These are phyloP conservation scores for Ophiodon elongatus DNA, from an alignment of 2,113 vertebrate species.

Conservation along the genomic window DNA sequence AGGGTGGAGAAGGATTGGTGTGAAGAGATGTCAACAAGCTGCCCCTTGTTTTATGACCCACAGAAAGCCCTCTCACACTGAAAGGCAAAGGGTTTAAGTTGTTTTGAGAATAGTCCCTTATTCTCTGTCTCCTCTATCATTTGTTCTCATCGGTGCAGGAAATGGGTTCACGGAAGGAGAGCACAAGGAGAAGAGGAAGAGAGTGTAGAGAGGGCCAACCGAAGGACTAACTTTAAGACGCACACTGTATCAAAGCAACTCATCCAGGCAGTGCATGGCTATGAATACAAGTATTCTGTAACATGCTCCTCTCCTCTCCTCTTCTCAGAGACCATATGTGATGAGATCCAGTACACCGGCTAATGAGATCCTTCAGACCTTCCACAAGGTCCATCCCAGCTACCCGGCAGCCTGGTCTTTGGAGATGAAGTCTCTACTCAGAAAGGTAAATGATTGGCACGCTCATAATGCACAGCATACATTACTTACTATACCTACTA, in stretches of 20 bases:
- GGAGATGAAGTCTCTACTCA: slow-evolving; percentile 90
- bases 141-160: slow-evolving; percentile 40
- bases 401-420: slow-evolving; percentile 92
- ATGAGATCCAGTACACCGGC: slow-evolving; percentile 89
- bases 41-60: slow-evolving; percentile 8
- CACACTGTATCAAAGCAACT: slow-evolving; percentile 45
- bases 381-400: slow-evolving; percentile 87
- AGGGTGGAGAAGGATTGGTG: background rate
- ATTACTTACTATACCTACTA: too few species aligned
- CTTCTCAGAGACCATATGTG: slow-evolving; percentile 91
- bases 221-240: slow-evolving; percentile 35
- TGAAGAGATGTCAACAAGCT: slow-evolving; percentile 5
- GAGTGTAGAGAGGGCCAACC: slow-evolving; percentile 3
- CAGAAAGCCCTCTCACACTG: background rate
- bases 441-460: slow-evolving; percentile 85
- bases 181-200: background rate
- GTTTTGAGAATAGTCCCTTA: slow-evolving; percentile 15
- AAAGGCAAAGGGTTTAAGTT: slow-evolving; percentile 3
- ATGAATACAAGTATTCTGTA: slow-evolving; percentile 10
- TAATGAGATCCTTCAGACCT: slow-evolving; percentile 89
- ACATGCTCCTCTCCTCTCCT: background rate
- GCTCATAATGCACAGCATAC: too few species aligned
- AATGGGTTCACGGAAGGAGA: slow-evolving; percentile 41
- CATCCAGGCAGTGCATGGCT: slow-evolving; percentile 5
- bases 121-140: slow-evolving; percentile 25